Percentiles rank a stretch among this genome's conserved stretches.
These are phyloP conservation scores for Hylaeus volcanicus DNA, from an alignment of 1,140 invertebrate species.

Conservation along the genomic window DNA sequence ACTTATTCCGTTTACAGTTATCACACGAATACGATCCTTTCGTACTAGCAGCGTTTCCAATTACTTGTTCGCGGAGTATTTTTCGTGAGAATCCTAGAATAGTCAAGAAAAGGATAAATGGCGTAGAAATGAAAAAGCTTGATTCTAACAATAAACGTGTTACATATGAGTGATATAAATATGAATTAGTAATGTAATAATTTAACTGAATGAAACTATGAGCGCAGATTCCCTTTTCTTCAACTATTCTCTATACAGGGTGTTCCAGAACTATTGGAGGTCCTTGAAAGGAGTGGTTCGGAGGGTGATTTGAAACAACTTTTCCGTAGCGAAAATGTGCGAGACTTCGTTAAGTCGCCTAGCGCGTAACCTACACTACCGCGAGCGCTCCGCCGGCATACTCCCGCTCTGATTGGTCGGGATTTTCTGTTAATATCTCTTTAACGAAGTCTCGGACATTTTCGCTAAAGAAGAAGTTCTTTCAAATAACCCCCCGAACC, in stretches of 20 bases:
- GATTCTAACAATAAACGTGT: conserved; percentile 7
- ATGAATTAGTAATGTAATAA: conserved; percentile 37
- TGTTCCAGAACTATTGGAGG: too few relatives aligned
- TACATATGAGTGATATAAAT: conserved; percentile 5
- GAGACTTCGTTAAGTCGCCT: too few relatives aligned
- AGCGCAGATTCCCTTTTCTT: neutral
- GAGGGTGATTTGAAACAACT: too few relatives aligned
- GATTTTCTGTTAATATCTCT: too few relatives aligned
- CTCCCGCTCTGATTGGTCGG: too few relatives aligned
- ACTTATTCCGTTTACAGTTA: conserved; percentile 30
- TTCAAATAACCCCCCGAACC: too few relatives aligned
- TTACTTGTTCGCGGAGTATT: conserved; percentile 5
- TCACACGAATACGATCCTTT: conserved; percentile 19
- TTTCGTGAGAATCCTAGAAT: conserved; percentile 11
- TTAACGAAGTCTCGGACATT: too few relatives aligned
- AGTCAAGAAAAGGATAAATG: conserved; percentile 23
- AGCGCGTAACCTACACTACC: too few relatives aligned
- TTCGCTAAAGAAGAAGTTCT: too few relatives aligned
- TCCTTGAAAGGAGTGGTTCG: too few relatives aligned
- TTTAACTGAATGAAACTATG: conserved; percentile 20
- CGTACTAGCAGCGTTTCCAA: conserved; percentile 13
- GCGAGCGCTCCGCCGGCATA: too few relatives aligned
- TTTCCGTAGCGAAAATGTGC: too few relatives aligned
- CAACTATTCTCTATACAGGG: conserved; percentile 6
- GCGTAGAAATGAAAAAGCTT: neutral